Conservation (phyloP, 2,888 invertebrate species). For the Anoplius nigerrimus region DNA sequence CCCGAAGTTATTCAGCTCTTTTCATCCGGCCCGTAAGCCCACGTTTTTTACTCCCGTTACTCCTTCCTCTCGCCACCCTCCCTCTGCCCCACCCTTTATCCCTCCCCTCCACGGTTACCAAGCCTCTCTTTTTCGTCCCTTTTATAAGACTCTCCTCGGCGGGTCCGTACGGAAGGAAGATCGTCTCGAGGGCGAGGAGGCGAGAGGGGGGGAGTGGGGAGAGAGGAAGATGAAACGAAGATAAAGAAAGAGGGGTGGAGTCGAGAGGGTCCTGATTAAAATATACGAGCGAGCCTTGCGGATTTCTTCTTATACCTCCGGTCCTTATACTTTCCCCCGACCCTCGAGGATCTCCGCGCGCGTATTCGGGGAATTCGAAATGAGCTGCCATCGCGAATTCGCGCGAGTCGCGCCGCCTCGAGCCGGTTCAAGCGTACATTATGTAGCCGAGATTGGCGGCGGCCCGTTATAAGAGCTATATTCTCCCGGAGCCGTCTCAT, state of each 20-base stretch:
- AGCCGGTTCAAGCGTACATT: background rate
- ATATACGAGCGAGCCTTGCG: constrained; percentile 70
- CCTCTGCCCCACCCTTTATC: constrained; percentile 27
- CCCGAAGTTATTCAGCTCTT: constrained; percentile 74
- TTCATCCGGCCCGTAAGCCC: constrained; percentile 67
- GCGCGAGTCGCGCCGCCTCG: constrained; percentile 34
- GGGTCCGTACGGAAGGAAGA: constrained; percentile 41
- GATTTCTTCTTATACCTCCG: constrained; percentile 67
- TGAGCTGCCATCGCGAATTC: constrained; percentile 63
- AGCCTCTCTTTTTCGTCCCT: constrained; percentile 17
- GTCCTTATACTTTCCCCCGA: constrained; percentile 38
- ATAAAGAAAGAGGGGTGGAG: constrained; percentile 50
- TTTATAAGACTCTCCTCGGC: constrained; percentile 55
- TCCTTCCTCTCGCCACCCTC: constrained; percentile 51
- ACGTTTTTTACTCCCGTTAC: constrained; percentile 56
- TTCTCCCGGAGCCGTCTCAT: background rate
- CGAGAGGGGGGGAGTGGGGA: constrained; percentile 41
- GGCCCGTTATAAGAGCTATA: background rate
- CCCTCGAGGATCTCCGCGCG: constrained; percentile 49
- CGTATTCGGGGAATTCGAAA: constrained; percentile 72
- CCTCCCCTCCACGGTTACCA: constrained; percentile 39
- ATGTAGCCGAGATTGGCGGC: too few relatives aligned
- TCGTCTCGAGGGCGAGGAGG: constrained; percentile 37
- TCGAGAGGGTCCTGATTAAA: constrained; percentile 70
- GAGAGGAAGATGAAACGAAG: constrained; percentile 37